Base-by-base conservation (phyloP, 2,888 invertebrate genomes). In the Hydriomena furcata region DNA sequence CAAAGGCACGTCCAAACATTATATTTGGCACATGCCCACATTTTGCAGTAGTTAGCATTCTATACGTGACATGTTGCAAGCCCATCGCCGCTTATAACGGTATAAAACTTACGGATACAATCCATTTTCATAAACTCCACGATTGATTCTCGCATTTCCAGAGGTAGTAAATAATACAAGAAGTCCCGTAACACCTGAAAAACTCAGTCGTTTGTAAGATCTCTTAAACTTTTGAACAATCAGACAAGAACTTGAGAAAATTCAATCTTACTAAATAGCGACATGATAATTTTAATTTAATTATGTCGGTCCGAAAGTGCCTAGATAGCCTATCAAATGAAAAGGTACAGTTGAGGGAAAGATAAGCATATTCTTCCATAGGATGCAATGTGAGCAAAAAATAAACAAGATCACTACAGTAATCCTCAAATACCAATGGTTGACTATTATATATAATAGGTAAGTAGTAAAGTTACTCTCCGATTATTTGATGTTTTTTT, bases 281-380 rank as follows among this genome's bases (percentile, higher is more conserved):
- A 38, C 42, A 52, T 46, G 42, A 52, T 42, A 38, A 38, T 38
- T 50, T 52, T 47, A 43, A 47, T 52, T 42, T 43, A 42, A 31
- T 34, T 40, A 42, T 32, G 23, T 23, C 20, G 37, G 36, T 40
- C 25, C 27, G 25, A 43, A 38, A 24, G 46, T 28, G 36, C 36
- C 13, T 23, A 30, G 21, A 24, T 32, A 60, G 53, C 55, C 57
- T 60, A 67, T 63, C 59, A 52, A 30, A 34, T 34, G 13, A 25
- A 21, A 23, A 37, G 25, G 46, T 42, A 52, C 46, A 28, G 37
- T 38, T 37, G 24, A 8, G 28, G 28, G 24, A 38, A 35, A n/a
- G n/a, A n/a, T n/a, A n/a, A n/a, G n/a, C n/a, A n/a, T n/a, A n/a
- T n/a, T n/a, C n/a, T n/a, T n/a, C n/a, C n/a, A n/a, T n/a, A n/a